phyloP scores from a whole-genome alignment of 2,113 vertebrate species.

The Calyptomena viridis region DNA sequence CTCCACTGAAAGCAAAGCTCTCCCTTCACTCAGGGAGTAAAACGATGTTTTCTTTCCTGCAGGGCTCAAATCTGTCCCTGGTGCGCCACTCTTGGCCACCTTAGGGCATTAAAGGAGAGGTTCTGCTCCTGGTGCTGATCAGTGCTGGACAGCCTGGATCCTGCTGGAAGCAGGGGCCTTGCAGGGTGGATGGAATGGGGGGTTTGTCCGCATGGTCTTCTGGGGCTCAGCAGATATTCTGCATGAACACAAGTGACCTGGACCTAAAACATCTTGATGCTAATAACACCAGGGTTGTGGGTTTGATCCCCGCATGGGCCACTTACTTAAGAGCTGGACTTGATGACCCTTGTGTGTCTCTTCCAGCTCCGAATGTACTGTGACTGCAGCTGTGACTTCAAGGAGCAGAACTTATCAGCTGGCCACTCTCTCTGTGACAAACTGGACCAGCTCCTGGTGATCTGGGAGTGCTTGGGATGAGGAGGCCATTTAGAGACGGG shows the following conservation, averaged over 20 bases:
- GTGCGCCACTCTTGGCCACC: background rate
- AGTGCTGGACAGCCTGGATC: background rate
- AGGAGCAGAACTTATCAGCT: background rate
- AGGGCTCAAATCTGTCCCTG: background rate
- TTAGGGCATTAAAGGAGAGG: background rate
- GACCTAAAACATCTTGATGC: background rate
- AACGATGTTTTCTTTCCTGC: background rate
- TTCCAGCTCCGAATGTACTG: too few species aligned
- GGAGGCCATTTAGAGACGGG: background rate
- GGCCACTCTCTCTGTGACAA: rapidly evolving
- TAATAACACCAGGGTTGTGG: too few species aligned
- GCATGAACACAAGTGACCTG: background rate
- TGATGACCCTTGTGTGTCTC: too few species aligned
- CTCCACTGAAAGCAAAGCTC: conserved; percentile 8
- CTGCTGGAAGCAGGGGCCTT: background rate
- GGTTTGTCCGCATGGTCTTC: background rate
- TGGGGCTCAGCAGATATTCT: background rate
- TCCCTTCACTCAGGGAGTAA: background rate
- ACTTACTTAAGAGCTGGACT: too few species aligned
- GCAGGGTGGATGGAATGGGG: rapidly evolving
- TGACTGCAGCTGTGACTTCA: background rate
- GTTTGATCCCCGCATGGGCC: too few species aligned
- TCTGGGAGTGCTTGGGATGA: background rate
- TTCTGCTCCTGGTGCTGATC: background rate
- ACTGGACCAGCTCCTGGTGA: background rate